Evolutionary conservation across 2,888 invertebrate genomes (phyloP).

Genomic region (Hemaris fuciformis): DNA sequence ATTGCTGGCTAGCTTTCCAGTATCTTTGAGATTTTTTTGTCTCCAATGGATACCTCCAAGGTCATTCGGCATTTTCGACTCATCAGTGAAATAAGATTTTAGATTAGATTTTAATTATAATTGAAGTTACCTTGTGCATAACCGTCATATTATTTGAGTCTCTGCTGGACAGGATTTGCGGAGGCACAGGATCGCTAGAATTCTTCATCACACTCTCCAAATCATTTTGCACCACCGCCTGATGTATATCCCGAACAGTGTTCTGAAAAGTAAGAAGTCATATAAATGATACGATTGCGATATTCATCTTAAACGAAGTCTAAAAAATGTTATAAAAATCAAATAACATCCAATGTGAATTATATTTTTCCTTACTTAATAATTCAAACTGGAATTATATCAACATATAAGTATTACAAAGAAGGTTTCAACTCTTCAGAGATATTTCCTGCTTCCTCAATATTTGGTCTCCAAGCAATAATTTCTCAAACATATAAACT

Average conservation of each 20-base stretch:
- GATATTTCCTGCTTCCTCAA: too few relatives aligned
- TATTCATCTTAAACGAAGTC: too few relatives aligned
- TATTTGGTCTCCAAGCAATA: too few relatives aligned
- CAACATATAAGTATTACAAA: too few relatives aligned
- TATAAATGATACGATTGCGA: neutral
- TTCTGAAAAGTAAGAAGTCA: conserved; percentile 78
- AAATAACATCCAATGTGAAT: too few relatives aligned
- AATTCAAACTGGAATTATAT: too few relatives aligned
- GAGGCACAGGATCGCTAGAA: conserved; percentile 85
- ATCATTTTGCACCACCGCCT: conserved; percentile 88
- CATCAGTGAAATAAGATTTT: neutral
- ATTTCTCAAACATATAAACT: too few relatives aligned
- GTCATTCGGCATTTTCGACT: neutral
- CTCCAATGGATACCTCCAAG: neutral
- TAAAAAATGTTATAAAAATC: too few relatives aligned
- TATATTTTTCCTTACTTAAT: too few relatives aligned
- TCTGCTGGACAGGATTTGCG: conserved; percentile 87
- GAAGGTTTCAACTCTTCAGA: too few relatives aligned
- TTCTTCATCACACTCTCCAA: conserved; percentile 85
- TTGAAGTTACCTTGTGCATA: conserved; percentile 87
- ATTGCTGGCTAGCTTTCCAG: too few relatives aligned
- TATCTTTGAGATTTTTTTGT: too few relatives aligned
- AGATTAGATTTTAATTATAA: neutral
- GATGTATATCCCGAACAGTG: conserved; percentile 90
- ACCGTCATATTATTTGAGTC: conserved; percentile 91